A percentile compares a stretch with the other conserved stretches of the same genome.
These are phyloP conservation scores for Mesocentrotus franciscanus DNA, from an alignment of 53 echinoderm and acorn worm genomes.

Conservation along the genomic window DNA sequence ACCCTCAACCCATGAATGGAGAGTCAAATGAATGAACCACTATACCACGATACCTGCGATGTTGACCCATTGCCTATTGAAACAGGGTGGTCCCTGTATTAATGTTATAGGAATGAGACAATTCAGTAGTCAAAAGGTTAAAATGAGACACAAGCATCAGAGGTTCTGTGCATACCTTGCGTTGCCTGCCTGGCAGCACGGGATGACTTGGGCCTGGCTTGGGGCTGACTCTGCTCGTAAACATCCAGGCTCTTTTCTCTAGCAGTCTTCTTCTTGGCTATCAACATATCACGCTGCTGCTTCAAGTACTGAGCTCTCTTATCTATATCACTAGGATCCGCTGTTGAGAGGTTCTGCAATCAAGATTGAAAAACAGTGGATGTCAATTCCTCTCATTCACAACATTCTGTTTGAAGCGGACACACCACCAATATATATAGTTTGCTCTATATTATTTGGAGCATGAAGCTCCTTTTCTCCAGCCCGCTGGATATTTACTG, in stretches of 20 bases:
- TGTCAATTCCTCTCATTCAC: background rate
- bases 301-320: conserved; percentile 91
- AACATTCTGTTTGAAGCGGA: too few relatives aligned
- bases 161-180: conserved; percentile 69
- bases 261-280: conserved; percentile 91
- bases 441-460: background rate
- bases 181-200: conserved; percentile 87
- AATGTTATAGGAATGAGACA: too few relatives aligned
- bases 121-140: too few relatives aligned
- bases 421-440: background rate
- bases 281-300: conserved; percentile 86
- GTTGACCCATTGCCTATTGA: too few relatives aligned
- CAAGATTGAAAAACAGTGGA: background rate
- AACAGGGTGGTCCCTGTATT: too few relatives aligned
- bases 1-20: too few relatives aligned
- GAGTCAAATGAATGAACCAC: too few relatives aligned
- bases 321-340: conserved; percentile 82
- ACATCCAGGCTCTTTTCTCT: conserved; percentile 83
- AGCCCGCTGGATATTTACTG: too few relatives aligned
- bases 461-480: too few relatives aligned
- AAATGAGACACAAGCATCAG: background rate
- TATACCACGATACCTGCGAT: too few relatives aligned
- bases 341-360: conserved; percentile 61
- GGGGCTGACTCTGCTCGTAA: conserved; percentile 70
- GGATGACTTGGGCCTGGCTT: conserved; percentile 89